Evolutionary conservation across 1,140 invertebrate species (phyloP).

Genomic region (Caenorhabditis latens): DNA sequence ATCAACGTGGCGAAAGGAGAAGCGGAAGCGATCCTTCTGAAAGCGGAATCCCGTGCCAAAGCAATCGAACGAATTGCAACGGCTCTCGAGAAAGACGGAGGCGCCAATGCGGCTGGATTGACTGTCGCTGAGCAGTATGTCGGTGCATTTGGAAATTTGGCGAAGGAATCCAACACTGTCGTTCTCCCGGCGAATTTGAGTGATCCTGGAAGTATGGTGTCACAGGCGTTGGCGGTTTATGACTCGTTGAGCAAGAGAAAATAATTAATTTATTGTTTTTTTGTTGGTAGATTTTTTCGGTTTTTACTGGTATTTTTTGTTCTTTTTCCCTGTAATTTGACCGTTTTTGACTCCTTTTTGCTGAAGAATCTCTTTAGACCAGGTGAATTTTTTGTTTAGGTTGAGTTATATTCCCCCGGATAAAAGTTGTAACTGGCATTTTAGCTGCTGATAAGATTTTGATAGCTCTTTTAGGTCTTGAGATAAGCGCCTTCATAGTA

Average conservation of each 20-base stretch:
- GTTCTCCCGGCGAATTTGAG: conserved; percentile 91
- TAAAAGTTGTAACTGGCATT: too few relatives aligned
- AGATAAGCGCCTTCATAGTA: too few relatives aligned
- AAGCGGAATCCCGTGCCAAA: conserved; percentile 83
- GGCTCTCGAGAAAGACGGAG: conserved; percentile 51
- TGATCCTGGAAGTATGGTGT: conserved; percentile 83
- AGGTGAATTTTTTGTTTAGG: too few relatives aligned
- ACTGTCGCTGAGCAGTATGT: conserved; percentile 95
- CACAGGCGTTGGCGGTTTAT: conserved; percentile 73
- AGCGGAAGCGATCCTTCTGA: conserved; percentile 83
- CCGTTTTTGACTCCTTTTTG: neutral
- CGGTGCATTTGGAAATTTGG: conserved; percentile 90
- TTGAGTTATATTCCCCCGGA: too few relatives aligned
- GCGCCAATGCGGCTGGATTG: conserved; percentile 85
- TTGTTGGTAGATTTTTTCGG: neutral
- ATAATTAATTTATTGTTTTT: neutral
- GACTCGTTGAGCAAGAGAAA: conserved; percentile 58
- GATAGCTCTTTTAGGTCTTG: too few relatives aligned
- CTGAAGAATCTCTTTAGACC: neutral
- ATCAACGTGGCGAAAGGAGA: conserved; percentile 88
- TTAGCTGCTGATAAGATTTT: too few relatives aligned
- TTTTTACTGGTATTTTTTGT: neutral
- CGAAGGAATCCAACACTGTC: conserved; percentile 92
- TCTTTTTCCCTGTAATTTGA: neutral
- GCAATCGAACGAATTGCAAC: conserved; percentile 61